A percentile compares a stretch with the other conserved stretches of the same genome.
Conservation (phyloP, 2,113 vertebrate genomes). For the Tichodroma muraria region DNA sequence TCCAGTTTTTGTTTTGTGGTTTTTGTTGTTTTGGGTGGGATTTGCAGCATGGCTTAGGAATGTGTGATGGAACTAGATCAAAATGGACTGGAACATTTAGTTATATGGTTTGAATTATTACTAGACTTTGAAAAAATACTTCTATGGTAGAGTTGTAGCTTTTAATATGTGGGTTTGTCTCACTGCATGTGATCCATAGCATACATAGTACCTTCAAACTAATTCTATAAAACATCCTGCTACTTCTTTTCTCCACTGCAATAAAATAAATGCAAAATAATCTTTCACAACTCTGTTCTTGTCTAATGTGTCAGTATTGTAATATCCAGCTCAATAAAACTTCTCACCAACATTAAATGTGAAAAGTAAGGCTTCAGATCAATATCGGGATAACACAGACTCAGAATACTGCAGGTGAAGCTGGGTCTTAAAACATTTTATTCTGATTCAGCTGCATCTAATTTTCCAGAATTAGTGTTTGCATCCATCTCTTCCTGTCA, state of each 20-base stretch:
- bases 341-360: background rate
- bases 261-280: background rate
- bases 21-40: background rate
- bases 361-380: background rate
- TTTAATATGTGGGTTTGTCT: background rate
- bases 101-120: background rate
- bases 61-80: conserved; percentile 22
- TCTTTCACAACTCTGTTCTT: background rate
- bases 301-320: background rate
- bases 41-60: background rate
- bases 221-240: background rate
- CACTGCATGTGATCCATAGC: background rate
- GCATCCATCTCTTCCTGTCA: background rate
- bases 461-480: background rate
- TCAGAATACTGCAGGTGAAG: background rate
- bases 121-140: background rate
- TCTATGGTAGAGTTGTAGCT: background rate
- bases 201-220: background rate
- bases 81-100: background rate
- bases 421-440: background rate
- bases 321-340: background rate
- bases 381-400: background rate
- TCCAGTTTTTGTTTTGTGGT: background rate
- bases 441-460: background rate
- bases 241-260: background rate